Conservation (phyloP, 2,113 vertebrate species). For the Globicephala melas region DNA sequence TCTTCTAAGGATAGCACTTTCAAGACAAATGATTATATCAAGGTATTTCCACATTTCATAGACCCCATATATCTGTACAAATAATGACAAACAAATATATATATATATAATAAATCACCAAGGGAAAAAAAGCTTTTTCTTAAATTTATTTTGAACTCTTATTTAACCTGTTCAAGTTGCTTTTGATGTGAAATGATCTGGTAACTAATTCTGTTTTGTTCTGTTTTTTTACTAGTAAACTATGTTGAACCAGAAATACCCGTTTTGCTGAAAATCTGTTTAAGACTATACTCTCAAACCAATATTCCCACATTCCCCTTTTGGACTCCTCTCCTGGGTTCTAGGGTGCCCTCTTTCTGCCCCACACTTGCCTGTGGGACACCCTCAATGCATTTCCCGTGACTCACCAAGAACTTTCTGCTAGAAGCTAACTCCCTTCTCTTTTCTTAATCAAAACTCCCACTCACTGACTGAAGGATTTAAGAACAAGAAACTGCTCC, state of each 20-base stretch:
- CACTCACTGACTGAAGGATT: not conserved
- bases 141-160: not conserved
- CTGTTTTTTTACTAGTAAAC: not conserved
- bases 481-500: not conserved
- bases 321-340: not conserved
- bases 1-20: not conserved
- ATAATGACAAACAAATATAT: not conserved
- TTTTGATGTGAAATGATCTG: not conserved
- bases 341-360: not conserved
- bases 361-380: not conserved
- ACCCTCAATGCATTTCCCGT: accelerated
- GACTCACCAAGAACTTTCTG: not conserved
- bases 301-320: not conserved
- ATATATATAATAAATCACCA: not conserved
- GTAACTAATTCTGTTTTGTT: not conserved
- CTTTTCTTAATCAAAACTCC: not conserved
- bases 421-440: not conserved
- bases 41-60: not conserved
- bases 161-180: not conserved
- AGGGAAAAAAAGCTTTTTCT: not conserved
- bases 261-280: not conserved
- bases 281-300: not conserved
- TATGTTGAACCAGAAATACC: not conserved
- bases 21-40: not conserved
- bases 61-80: not conserved